Conservation (phyloP, 2,797 vertebrate genomes). For the Amblyraja radiata region DNA sequence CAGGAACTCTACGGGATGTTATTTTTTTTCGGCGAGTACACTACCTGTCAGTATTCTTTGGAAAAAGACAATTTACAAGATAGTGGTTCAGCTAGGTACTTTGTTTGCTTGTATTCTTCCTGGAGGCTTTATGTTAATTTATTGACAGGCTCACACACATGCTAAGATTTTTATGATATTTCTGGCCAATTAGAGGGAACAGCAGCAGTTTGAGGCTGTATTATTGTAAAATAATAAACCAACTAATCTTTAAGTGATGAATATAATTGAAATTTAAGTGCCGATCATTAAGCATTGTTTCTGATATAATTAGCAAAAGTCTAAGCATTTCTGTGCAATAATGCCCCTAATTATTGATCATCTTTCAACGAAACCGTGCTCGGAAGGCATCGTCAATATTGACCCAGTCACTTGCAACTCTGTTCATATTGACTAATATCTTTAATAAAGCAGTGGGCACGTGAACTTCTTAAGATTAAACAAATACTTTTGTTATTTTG, state of each 20-base stretch:
- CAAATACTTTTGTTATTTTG: neutral
- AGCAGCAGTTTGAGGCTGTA: neutral
- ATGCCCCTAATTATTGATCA: neutral
- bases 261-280: slow-evolving; percentile 10
- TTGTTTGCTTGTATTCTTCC: neutral
- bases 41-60: neutral
- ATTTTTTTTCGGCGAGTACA: neutral
- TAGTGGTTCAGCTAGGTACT: neutral
- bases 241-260: neutral
- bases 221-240: neutral
- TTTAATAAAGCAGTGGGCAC: neutral
- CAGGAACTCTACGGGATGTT: neutral
- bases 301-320: neutral
- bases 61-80: neutral
- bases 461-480: neutral
- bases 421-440: neutral
- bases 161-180: neutral
- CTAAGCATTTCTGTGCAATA: neutral
- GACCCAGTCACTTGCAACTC: neutral
- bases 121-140: neutral
- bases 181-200: neutral
- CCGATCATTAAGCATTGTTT: neutral
- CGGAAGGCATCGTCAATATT: neutral
- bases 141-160: neutral
- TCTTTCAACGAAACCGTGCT: neutral